These are phyloP conservation scores for Mustela lutreola DNA, from an alignment of 2,113 vertebrate species.

Conservation along the genomic window DNA sequence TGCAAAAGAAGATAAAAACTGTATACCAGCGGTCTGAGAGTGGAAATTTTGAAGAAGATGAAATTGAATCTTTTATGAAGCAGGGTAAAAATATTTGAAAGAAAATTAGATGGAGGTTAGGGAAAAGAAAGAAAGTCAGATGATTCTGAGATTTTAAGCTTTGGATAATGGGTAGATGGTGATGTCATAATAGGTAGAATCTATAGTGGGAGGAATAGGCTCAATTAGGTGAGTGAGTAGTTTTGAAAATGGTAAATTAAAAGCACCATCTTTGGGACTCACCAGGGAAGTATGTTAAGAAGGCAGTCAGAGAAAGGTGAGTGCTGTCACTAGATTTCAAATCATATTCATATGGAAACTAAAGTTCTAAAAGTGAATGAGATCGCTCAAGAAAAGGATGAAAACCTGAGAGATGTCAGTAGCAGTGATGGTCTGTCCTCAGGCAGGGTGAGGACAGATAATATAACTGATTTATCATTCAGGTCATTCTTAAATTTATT, in stretches of 20 bases:
- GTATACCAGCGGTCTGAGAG: neutral
- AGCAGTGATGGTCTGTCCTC: neutral
- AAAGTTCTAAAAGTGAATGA: neutral
- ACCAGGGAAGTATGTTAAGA: neutral
- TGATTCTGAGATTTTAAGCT: slow-evolving; percentile 36
- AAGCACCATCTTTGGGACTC: neutral
- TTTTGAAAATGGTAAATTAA: slow-evolving; percentile 53
- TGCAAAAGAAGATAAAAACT: neutral
- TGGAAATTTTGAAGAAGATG: neutral
- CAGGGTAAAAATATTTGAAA: slow-evolving; percentile 31
- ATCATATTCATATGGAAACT: neutral
- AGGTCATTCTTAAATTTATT: neutral
- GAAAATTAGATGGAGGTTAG: neutral
- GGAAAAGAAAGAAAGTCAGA: neutral
- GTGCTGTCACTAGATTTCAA: neutral
- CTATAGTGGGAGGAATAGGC: neutral
- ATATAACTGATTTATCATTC: neutral
- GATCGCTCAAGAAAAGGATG: neutral
- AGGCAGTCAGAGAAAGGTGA: slow-evolving; percentile 23
- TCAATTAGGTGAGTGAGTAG: neutral
- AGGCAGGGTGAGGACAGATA: neutral
- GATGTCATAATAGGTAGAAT: slow-evolving; percentile 65
- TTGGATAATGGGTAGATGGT: slow-evolving; percentile 22
- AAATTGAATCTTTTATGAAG: slow-evolving; percentile 9
- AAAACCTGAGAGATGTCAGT: neutral